These are phyloP conservation scores for Aegithalos caudatus DNA, from an alignment of 2,113 vertebrate genomes.

Conservation along the genomic window DNA sequence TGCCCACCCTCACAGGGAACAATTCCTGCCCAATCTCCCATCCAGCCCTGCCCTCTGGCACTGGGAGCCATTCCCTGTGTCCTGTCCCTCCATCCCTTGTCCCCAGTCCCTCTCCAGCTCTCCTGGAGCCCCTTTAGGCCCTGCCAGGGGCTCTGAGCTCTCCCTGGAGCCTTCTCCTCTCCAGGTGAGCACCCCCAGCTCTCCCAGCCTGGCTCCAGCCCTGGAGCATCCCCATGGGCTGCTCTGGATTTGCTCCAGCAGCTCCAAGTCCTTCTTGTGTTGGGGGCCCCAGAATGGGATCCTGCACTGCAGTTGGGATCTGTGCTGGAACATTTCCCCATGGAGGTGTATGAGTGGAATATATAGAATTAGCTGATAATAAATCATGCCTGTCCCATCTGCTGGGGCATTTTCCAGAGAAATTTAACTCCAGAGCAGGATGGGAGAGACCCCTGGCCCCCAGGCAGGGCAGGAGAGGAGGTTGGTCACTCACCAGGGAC, in stretches of 20 bases:
- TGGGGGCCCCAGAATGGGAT: not conserved
- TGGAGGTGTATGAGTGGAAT: not conserved
- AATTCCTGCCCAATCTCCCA: not conserved
- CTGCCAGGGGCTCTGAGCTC: not conserved
- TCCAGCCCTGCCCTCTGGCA: not conserved
- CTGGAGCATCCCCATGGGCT: not conserved
- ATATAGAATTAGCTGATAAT: not conserved
- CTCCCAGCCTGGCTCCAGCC: not conserved
- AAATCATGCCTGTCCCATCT: not conserved
- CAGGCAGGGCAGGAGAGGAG: not conserved
- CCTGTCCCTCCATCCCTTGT: not conserved
- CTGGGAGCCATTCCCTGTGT: not conserved
- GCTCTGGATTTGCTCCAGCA: not conserved
- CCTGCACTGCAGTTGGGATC: not conserved
- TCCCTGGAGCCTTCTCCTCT: not conserved
- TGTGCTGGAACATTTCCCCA: not conserved
- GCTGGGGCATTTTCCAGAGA: not conserved
- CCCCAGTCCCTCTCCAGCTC: not conserved
- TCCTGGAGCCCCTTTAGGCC: not conserved
- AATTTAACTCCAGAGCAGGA: not conserved
- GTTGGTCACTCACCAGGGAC: not conserved
- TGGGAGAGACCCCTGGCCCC: not conserved
- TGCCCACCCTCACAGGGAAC: fast-evolving
- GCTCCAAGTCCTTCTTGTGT: not conserved
- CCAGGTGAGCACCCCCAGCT: not conserved